phyloP scores from a whole-genome alignment of 2,113 vertebrate genomes.

The Rhabdomys dilectus region DNA sequence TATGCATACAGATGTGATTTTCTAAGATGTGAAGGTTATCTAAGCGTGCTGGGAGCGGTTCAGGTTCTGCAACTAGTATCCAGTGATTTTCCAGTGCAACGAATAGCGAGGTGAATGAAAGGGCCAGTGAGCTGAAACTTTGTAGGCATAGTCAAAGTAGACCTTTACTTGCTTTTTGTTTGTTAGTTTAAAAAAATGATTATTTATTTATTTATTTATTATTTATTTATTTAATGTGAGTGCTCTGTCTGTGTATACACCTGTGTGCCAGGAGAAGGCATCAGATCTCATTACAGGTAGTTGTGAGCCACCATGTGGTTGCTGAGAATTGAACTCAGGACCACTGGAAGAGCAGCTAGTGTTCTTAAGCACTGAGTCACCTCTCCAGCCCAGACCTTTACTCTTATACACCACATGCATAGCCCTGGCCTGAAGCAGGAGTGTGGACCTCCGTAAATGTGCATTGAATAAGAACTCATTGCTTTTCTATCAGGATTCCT shows the following conservation, averaged over 20 bases:
- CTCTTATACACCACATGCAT: background rate
- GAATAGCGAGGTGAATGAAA: background rate
- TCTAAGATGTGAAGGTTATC: background rate
- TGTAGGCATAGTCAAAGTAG: background rate
- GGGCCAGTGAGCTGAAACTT: background rate
- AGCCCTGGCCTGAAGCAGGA: background rate
- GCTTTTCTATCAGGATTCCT: slow-evolving; percentile 17
- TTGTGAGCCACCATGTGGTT: too few species aligned
- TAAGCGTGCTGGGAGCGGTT: too few species aligned
- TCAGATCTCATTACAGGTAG: too few species aligned
- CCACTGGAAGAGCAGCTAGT: too few species aligned
- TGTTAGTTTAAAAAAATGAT: too few species aligned
- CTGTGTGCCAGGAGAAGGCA: too few species aligned
- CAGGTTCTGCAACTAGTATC: background rate
- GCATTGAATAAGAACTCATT: background rate
- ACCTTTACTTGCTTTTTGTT: background rate
- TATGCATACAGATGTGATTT: background rate
- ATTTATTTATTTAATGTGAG: too few species aligned
- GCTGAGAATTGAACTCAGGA: too few species aligned
- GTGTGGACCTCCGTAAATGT: background rate
- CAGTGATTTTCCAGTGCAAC: background rate
- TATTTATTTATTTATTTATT: too few species aligned
- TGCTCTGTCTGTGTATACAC: too few species aligned
- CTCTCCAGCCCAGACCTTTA: background rate
- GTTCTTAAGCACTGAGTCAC: too few species aligned